These are phyloP conservation scores for Chloebia gouldiae DNA, from an alignment of 2,113 vertebrate species.

Conservation along the genomic window DNA sequence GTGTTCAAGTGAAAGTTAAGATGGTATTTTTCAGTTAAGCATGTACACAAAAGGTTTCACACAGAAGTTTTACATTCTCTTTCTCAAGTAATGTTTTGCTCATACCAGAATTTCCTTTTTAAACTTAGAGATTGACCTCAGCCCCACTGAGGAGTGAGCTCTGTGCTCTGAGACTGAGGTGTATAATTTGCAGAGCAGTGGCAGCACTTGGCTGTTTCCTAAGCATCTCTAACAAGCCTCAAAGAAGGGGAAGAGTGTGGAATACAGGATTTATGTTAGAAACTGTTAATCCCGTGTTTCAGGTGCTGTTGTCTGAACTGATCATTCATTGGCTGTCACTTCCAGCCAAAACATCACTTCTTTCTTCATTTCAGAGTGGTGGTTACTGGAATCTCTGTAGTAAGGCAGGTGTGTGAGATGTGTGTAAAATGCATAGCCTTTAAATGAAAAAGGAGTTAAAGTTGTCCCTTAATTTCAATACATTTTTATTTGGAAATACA, in stretches of 20 bases:
- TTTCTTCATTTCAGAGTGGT: background rate
- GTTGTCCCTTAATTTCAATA: background rate
- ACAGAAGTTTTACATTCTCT: background rate
- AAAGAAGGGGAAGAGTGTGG: background rate
- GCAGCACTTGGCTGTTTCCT: background rate
- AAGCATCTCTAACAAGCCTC: background rate
- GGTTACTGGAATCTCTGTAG: background rate
- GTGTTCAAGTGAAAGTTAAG: background rate
- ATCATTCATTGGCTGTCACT: accelerated
- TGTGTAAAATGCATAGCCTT: background rate
- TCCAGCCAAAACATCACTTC: background rate
- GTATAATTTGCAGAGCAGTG: background rate
- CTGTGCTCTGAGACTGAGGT: background rate
- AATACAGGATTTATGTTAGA: background rate
- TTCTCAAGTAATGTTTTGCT: background rate
- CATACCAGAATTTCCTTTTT: background rate
- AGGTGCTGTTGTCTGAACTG: background rate
- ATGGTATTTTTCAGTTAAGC: background rate
- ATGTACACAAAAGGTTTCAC: background rate
- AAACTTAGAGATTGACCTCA: background rate
- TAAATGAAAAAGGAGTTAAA: background rate
- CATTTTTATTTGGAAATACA: background rate
- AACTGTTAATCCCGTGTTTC: background rate
- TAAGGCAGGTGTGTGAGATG: background rate
- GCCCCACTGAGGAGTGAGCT: background rate